Evolutionary conservation across 2,888 invertebrate species (phyloP), one percentile per base, ranked within the genome.

Genomic region (Ecliptopera silaceata): DNA sequence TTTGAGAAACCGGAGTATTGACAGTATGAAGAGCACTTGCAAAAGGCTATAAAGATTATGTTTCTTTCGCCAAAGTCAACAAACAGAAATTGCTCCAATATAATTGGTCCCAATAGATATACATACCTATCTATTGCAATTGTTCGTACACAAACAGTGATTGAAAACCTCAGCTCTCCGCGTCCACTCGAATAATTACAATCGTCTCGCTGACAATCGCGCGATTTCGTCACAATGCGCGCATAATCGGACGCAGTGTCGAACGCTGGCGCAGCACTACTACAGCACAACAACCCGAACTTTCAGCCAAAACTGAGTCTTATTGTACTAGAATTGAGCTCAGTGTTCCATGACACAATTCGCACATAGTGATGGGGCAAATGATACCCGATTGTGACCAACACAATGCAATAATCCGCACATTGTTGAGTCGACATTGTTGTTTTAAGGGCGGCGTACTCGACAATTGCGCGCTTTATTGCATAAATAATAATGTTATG

Each of bases 351-450:
- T 44, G 41, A 4, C 6, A 1, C 0, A 3, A 29, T 15, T 54
- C 48, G 51, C 56, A 71, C 69, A 78, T 86, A 86, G 84, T 77
- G 80, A 75, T 74, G 79, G 74, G 76, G 71, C 70, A 75, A 79
- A 75, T 78, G 80, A 79, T 76, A 76, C 75, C 71, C 84, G 87
- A 88, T 88, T 91, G 88, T 90, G 82, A 81, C 80, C 75, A 80
- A 81, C 82, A 92, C 92, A 92, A 92, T 92, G 91, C 90, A 92
- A 91, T 92, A 92, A 92, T 92, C 92, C 87, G 83, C 69, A 86
- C 80, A 92, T 92, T 92, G 92, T 92, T 83, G 85, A 84, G 73
- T 82, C 82, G 84, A 88, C 91, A 91, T 91, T 91, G 91, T 91
- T 91, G 91, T 90, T 91, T 90, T 90, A 91, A 91, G 90, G 89